These are phyloP conservation scores for Thera britannica DNA, from an alignment of 2,888 invertebrate species.

Conservation along the genomic window DNA sequence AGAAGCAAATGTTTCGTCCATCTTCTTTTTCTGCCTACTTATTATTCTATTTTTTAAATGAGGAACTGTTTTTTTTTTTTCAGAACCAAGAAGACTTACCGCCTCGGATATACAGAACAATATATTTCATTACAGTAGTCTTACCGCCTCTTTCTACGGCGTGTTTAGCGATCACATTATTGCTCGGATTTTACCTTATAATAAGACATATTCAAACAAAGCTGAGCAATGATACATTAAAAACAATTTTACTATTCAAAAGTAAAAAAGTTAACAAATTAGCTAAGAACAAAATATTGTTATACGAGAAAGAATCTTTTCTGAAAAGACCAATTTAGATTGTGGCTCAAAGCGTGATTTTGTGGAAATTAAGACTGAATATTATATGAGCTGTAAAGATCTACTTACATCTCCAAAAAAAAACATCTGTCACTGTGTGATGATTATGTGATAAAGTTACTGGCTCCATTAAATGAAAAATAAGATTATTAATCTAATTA, in stretches of 20 bases:
- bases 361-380: conserved; percentile 44
- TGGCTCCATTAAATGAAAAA: conserved; percentile 7
- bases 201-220: conserved; percentile 59
- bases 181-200: conserved; percentile 64
- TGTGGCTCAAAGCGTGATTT: background rate
- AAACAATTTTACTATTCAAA: conserved; percentile 62
- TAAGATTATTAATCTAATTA: background rate
- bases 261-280: conserved; percentile 60
- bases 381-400: conserved; percentile 29
- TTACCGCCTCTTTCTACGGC: conserved; percentile 77
- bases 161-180: conserved; percentile 50
- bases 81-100: conserved; percentile 86
- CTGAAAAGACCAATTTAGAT: conserved; percentile 53
- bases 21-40: no score
- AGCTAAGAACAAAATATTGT: conserved; percentile 64
- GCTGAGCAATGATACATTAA: conserved; percentile 56
- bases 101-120: conserved; percentile 68
- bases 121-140: conserved; percentile 80
- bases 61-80: background rate
- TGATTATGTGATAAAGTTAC: conserved; percentile 13
- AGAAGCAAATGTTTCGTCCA: no score
- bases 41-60: conserved; percentile 46
- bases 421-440: background rate
- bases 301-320: conserved; percentile 68
- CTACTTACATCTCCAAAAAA: conserved; percentile 11